Evolutionary conservation across 2,113 vertebrate genomes (phyloP).

Genomic region (Aphyosemion australe): DNA sequence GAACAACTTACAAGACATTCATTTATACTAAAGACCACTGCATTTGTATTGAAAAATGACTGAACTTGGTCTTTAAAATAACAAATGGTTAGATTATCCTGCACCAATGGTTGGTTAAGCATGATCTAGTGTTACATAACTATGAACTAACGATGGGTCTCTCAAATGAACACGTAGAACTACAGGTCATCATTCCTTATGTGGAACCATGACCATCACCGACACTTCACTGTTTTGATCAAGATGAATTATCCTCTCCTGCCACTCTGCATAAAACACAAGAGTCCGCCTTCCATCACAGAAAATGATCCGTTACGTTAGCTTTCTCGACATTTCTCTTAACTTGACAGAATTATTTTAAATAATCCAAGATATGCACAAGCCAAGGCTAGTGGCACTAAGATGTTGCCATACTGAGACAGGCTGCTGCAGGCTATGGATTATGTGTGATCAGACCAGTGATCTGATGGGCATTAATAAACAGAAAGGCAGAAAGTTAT

Average conservation of each 20-base stretch:
- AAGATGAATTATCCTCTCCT: neutral
- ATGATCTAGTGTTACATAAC: too few relatives aligned
- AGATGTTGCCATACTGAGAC: neutral
- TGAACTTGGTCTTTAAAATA: too few relatives aligned
- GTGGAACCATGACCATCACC: too few relatives aligned
- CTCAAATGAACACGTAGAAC: too few relatives aligned
- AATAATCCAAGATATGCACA: neutral
- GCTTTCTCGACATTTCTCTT: neutral
- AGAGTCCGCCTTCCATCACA: neutral
- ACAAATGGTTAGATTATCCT: too few relatives aligned
- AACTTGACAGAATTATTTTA: neutral
- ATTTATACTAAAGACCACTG: too few relatives aligned
- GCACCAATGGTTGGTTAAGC: too few relatives aligned
- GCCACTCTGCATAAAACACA: neutral
- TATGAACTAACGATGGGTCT: too few relatives aligned
- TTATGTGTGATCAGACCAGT: slow-evolving; percentile 29
- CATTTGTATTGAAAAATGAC: too few relatives aligned
- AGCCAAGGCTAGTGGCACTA: neutral
- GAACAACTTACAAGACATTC: too few relatives aligned
- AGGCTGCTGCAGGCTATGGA: slow-evolving; percentile 1
- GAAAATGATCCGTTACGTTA: neutral
- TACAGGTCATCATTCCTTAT: too few relatives aligned
- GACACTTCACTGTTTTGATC: too few relatives aligned
- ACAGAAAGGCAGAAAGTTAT: neutral
- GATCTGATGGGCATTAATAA: slow-evolving; percentile 19